These are phyloP conservation scores for Egretta garzetta DNA, from an alignment of 2,113 vertebrate genomes.

Conservation along the genomic window DNA sequence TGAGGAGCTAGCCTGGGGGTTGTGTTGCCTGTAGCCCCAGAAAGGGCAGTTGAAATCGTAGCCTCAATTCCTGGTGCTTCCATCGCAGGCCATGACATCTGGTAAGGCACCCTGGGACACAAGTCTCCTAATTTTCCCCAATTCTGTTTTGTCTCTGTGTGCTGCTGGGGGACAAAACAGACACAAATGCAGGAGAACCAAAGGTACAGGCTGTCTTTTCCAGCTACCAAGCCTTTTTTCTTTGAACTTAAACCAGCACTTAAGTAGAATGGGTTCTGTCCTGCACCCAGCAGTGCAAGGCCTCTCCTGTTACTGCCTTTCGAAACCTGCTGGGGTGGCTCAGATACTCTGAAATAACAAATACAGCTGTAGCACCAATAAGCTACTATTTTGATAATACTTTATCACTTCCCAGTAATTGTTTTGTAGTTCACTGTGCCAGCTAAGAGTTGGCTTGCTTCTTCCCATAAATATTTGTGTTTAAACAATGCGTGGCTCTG, in stretches of 20 bases:
- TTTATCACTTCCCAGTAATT: neutral
- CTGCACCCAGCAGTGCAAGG: neutral
- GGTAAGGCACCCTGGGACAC: neutral
- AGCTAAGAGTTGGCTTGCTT: neutral
- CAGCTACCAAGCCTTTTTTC: neutral
- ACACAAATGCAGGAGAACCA: neutral
- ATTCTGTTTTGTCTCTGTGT: neutral
- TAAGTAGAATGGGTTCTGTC: neutral
- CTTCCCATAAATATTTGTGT: neutral
- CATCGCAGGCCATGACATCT: neutral
- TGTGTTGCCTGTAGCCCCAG: neutral
- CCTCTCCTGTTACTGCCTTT: neutral
- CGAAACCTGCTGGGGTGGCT: neutral
- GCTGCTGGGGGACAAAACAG: neutral
- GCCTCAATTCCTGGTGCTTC: neutral
- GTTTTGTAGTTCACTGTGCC: neutral
- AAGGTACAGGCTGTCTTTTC: neutral
- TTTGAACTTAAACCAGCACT: neutral
- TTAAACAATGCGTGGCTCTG: neutral
- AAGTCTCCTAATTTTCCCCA: accelerated
- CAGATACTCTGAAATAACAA: neutral
- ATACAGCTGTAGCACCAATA: neutral
- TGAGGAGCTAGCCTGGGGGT: neutral
- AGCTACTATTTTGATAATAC: neutral
- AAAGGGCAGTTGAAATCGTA: neutral